A percentile compares a stretch with the other conserved stretches of the same genome.
These are phyloP conservation scores for Xiphorhynchus erythropygius DNA, from an alignment of 2,797 vertebrate genomes.

Conservation along the genomic window DNA sequence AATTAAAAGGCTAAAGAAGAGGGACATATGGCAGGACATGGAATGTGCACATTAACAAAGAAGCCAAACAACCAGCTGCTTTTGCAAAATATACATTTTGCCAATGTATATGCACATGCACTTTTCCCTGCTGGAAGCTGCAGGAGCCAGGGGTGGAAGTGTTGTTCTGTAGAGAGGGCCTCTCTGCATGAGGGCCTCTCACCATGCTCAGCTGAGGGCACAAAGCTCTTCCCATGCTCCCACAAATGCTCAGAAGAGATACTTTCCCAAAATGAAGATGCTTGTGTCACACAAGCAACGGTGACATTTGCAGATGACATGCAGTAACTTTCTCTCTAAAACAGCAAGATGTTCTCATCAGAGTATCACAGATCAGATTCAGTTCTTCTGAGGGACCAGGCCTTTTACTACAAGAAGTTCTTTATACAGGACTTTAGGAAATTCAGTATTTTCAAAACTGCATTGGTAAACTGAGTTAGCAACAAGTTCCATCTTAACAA, in stretches of 20 bases:
- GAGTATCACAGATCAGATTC: neutral
- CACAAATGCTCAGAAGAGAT: neutral
- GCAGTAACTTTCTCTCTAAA: neutral
- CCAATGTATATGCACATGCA: neutral
- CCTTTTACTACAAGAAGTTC: neutral
- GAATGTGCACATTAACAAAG: neutral
- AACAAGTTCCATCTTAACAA: neutral
- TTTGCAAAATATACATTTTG: no score
- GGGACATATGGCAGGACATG: neutral
- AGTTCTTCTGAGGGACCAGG: neutral
- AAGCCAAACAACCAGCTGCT: neutral
- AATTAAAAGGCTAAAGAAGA: neutral
- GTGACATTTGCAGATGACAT: neutral
- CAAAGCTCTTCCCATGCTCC: neutral
- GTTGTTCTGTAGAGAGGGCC: neutral
- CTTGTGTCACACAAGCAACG: neutral
- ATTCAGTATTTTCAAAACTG: neutral
- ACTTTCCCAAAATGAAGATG: neutral
- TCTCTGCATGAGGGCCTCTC: neutral
- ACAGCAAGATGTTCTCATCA: neutral
- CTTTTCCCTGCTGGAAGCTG: neutral
- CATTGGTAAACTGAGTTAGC: neutral
- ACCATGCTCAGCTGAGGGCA: neutral
- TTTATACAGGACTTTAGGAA: neutral
- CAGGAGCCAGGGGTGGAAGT: neutral